Percentiles rank a stretch among this genome's conserved stretches.
Evolutionary conservation across 2,888 invertebrate species (phyloP).

Genomic region (Plebejus argus): DNA sequence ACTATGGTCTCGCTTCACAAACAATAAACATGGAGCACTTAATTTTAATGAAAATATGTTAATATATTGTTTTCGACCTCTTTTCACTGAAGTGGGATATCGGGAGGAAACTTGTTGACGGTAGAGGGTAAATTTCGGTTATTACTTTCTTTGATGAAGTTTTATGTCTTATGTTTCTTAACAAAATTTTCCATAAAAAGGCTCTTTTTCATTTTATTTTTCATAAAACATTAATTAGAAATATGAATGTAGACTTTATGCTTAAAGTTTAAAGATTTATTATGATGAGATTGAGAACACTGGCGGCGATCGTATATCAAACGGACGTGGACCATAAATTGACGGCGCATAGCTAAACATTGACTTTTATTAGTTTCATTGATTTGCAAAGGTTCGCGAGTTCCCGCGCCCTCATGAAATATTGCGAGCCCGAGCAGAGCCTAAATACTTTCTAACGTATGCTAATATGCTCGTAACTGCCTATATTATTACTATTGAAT

Average conservation of each 20-base stretch:
- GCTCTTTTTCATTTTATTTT: background rate
- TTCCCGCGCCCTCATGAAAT: slow-evolving; percentile 23
- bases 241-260: background rate
- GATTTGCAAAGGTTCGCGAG: slow-evolving; percentile 10
- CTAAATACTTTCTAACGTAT: slow-evolving; percentile 41
- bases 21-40: background rate
- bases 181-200: background rate
- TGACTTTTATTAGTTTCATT: slow-evolving; percentile 1
- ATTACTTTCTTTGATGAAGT: slow-evolving; percentile 1
- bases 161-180: background rate
- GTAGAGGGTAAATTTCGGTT: background rate
- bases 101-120: background rate
- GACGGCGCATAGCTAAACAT: background rate
- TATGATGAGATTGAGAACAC: background rate
- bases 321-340: background rate
- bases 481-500: slow-evolving; percentile 61
- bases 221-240: background rate
- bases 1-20: background rate
- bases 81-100: background rate
- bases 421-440: slow-evolving; percentile 24
- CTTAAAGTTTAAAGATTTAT: background rate
- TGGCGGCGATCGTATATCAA: background rate
- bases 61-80: background rate
- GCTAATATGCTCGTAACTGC: slow-evolving; percentile 50
- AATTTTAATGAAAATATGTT: slow-evolving; percentile 12